Conservation (phyloP, 2,797 vertebrate species). For the Brachymystax lenok region DNA sequence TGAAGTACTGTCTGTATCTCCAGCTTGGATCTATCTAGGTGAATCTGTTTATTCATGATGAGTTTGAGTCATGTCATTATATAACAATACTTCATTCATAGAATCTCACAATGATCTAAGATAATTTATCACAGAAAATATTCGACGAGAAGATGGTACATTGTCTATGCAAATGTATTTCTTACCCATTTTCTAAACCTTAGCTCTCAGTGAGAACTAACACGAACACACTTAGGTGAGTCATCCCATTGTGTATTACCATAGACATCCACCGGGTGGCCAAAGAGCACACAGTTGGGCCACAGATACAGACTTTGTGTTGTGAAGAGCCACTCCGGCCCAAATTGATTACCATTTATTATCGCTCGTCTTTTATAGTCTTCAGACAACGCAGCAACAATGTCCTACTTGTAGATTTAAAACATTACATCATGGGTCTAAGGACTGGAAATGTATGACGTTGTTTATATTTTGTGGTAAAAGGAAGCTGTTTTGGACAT, state of each 20-base stretch:
- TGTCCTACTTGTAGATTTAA: neutral
- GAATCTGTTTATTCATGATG: no score
- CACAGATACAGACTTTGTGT: neutral
- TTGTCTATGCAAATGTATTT: neutral
- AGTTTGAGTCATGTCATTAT: no score
- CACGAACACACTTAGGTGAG: neutral
- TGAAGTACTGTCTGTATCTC: no score
- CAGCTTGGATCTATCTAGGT: no score
- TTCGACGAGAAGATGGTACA: neutral
- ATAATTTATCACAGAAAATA: neutral
- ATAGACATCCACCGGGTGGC: neutral
- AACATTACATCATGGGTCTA: neutral
- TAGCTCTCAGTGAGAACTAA: neutral
- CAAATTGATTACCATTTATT: constrained; percentile 4
- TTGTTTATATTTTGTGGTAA: neutral
- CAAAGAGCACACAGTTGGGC: neutral
- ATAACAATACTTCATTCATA: neutral
- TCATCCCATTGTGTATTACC: neutral
- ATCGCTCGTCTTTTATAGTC: neutral
- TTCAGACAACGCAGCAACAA: neutral
- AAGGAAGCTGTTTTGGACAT: no score
- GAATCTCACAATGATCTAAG: neutral
- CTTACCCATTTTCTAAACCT: neutral
- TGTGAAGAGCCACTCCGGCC: neutral
- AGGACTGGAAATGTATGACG: neutral